Percentiles rank a stretch among this genome's conserved stretches.
Evolutionary conservation across 92 coral and sea anemone species (phyloP).

Genomic region (Plumapathes pennacea): DNA sequence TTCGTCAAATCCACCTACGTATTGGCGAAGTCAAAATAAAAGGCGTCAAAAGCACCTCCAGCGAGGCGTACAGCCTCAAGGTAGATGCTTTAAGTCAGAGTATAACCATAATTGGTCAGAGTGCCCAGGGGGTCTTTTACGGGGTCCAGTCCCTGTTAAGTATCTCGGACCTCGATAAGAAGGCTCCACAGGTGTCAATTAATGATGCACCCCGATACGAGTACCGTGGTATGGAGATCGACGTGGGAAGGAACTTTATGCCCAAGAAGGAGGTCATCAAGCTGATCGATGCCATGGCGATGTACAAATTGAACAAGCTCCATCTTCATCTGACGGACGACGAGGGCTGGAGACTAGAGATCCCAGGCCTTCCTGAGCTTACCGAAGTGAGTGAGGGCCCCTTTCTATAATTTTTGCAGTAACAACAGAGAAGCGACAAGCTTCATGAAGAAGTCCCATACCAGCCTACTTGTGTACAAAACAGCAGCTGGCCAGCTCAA

Average conservation of each 20-base stretch:
- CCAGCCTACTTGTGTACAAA: too few species aligned
- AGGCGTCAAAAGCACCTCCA: not conserved
- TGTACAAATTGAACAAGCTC: conserved; percentile 89
- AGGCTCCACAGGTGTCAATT: conserved; percentile 48
- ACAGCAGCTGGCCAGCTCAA: too few species aligned
- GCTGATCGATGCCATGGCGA: conserved; percentile 83
- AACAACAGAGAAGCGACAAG: too few species aligned
- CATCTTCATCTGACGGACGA: conserved; percentile 93
- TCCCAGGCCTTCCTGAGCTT: conserved; percentile 85
- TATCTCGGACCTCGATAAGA: conserved; percentile 25
- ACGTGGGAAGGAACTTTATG: conserved; percentile 84
- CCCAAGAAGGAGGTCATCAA: conserved; percentile 75
- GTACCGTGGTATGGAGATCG: conserved; percentile 88
- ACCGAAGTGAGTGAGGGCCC: conserved; percentile 66
- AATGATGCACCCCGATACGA: conserved; percentile 85
- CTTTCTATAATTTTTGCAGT: too few species aligned
- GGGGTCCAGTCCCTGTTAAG: conserved; percentile 81
- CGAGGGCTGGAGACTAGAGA: conserved; percentile 96
- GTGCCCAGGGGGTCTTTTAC: conserved; percentile 50
- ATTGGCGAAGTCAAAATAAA: conserved; percentile 36
- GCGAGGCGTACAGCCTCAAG: conserved; percentile 39
- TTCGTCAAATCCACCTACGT: conserved; percentile 19
- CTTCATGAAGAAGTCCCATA: too few species aligned
- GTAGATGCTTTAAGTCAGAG: conserved; percentile 20
- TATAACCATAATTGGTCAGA: conserved; percentile 28